phyloP scores from a whole-genome alignment of 2,888 invertebrate genomes.

The Trilocha varians region DNA sequence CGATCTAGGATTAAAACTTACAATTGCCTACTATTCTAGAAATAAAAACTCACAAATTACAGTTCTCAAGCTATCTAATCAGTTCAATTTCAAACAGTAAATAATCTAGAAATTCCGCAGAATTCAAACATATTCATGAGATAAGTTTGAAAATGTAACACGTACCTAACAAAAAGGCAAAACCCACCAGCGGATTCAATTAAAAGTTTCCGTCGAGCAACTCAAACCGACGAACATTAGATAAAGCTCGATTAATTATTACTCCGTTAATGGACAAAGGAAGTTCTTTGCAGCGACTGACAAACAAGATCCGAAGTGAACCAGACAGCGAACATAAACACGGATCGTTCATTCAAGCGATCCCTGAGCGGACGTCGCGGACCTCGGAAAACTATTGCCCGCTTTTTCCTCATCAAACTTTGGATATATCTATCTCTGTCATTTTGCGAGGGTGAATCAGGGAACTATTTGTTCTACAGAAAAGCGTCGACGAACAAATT shows the following conservation, averaged over 20 bases:
- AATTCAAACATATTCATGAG: too few relatives aligned
- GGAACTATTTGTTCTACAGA: conserved; percentile 70
- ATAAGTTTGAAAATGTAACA: conserved; percentile 41
- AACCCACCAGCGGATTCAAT: conserved; percentile 63
- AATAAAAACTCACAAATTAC: too few relatives aligned
- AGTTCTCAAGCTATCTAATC: too few relatives aligned
- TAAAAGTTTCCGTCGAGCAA: conserved; percentile 61
- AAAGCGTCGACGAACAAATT: conserved; percentile 69
- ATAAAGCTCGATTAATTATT: conserved; percentile 65
- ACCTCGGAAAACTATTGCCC: conserved; percentile 47
- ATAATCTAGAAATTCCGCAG: too few relatives aligned
- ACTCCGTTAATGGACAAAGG: conserved; percentile 56
- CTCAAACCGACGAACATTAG: conserved; percentile 53
- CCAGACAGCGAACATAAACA: conserved; percentile 59
- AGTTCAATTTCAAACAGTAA: too few relatives aligned
- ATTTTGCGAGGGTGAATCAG: conserved; percentile 50
- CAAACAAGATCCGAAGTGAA: conserved; percentile 55
- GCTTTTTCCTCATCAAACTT: conserved; percentile 37
- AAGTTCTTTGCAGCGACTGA: conserved; percentile 49
- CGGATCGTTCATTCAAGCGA: conserved; percentile 58
- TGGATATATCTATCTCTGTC: conserved; percentile 55
- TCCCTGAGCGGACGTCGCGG: conserved; percentile 34
- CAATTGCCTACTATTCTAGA: too few relatives aligned
- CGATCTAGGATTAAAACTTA: too few relatives aligned
- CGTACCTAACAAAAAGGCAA: conserved; percentile 52